These are phyloP conservation scores for Notothenia coriiceps DNA, from an alignment of 2,113 vertebrate genomes.

Conservation along the genomic window DNA sequence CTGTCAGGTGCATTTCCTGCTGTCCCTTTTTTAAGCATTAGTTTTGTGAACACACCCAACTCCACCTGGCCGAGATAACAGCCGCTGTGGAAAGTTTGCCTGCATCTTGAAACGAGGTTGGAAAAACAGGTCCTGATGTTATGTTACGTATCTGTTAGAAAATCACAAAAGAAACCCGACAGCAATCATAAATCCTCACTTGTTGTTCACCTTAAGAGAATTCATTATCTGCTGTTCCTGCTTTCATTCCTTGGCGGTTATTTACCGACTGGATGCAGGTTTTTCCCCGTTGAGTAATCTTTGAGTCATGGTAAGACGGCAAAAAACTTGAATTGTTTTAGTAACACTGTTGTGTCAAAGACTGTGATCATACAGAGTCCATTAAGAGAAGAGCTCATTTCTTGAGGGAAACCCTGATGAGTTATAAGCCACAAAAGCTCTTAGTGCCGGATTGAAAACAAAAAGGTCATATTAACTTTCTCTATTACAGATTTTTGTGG, in stretches of 20 bases:
- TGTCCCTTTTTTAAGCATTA: not conserved
- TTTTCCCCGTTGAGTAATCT: not conserved
- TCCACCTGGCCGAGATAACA: not conserved
- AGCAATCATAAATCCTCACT: too few relatives aligned
- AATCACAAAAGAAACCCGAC: not conserved
- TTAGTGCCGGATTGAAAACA: not conserved
- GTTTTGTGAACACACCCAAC: slow-evolving; percentile 24
- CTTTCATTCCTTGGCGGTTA: not conserved
- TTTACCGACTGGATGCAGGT: not conserved
- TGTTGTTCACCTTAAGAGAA: too few relatives aligned
- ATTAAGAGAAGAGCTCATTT: not conserved
- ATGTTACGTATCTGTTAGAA: not conserved
- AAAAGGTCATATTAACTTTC: not conserved
- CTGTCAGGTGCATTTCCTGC: slow-evolving; percentile 1
- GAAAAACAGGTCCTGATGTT: not conserved
- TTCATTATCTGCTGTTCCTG: not conserved
- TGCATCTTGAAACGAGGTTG: not conserved
- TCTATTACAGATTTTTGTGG: too few relatives aligned
- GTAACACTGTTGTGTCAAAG: not conserved
- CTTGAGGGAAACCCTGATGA: not conserved
- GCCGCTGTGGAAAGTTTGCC: slow-evolving; percentile 4
- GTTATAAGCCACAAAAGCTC: not conserved
- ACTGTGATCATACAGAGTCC: not conserved
- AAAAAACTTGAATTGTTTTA: not conserved
- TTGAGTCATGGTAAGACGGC: not conserved